Conservation (phyloP, 2,888 invertebrate genomes). For the Acrobasis consociella region DNA sequence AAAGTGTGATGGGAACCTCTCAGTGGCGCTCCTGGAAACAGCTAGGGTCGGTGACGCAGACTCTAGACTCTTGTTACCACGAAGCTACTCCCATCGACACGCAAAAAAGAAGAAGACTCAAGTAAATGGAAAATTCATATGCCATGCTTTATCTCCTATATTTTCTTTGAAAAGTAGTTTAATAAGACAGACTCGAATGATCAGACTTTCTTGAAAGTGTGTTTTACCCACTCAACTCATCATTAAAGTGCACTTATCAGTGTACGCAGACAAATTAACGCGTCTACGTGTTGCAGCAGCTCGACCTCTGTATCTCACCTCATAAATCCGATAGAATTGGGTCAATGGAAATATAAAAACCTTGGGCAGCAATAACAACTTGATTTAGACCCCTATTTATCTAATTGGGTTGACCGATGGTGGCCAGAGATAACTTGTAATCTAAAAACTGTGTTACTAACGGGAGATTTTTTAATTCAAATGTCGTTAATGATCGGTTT, state of each 20-base stretch:
- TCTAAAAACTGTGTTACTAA: constrained; percentile 9
- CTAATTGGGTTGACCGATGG: constrained; percentile 65
- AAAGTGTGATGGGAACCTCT: too few relatives aligned
- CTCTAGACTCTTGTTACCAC: too few relatives aligned
- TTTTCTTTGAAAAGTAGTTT: too few relatives aligned
- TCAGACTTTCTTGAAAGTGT: background rate
- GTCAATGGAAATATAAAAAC: constrained; percentile 67
- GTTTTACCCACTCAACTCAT: background rate
- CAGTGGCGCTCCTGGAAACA: too few relatives aligned
- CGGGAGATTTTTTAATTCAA: background rate
- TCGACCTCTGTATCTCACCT: constrained; percentile 37
- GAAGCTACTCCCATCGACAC: too few relatives aligned
- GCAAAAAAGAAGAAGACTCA: too few relatives aligned
- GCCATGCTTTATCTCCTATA: too few relatives aligned
- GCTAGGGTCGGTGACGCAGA: too few relatives aligned
- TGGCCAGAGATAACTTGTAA: constrained; percentile 21
- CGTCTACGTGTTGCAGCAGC: constrained; percentile 20
- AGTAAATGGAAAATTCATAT: too few relatives aligned
- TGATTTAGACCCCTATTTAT: constrained; percentile 56
- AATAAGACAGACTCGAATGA: too few relatives aligned
- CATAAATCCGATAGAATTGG: constrained; percentile 47
- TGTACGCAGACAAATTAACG: constrained; percentile 1
- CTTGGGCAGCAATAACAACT: constrained; percentile 58
- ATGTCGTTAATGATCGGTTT: too few relatives aligned
- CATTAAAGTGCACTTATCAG: constrained; percentile 8